Evolutionary conservation across 2,113 vertebrate genomes (phyloP).

Genomic region (Halichoeres trimaculatus): DNA sequence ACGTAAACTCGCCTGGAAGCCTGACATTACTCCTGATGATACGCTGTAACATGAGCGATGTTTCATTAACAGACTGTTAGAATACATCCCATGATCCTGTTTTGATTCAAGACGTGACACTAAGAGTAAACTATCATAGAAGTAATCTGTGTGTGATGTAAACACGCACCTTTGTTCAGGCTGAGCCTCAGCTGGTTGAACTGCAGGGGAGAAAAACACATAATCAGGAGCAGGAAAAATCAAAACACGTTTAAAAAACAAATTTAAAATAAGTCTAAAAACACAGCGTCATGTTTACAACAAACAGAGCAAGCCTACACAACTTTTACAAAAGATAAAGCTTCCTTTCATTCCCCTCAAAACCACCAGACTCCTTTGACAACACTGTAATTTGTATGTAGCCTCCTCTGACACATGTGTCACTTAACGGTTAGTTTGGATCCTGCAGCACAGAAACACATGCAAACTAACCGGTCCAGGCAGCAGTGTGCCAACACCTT

Average conservation of each 20-base stretch:
- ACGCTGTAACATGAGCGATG: neutral
- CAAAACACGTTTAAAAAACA: neutral
- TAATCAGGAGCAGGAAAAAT: neutral
- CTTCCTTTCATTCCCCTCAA: too few species aligned
- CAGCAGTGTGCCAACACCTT: neutral
- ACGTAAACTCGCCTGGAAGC: neutral
- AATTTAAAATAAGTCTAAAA: neutral
- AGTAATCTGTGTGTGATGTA: neutral
- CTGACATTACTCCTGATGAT: neutral
- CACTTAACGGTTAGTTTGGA: neutral
- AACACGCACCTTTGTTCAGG: conserved; percentile 72
- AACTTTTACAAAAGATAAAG: too few species aligned
- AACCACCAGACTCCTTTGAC: too few species aligned
- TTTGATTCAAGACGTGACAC: neutral
- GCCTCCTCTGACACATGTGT: neutral
- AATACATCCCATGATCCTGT: neutral
- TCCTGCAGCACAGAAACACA: neutral
- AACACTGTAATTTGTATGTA: neutral
- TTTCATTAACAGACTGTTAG: neutral
- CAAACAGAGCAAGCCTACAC: too few species aligned
- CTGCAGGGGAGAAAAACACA: conserved; percentile 51
- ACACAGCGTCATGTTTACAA: too few species aligned
- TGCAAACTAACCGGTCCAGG: neutral
- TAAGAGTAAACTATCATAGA: neutral
- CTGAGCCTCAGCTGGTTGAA: conserved; percentile 61